phyloP scores from a whole-genome alignment of 2,888 invertebrate species.

The Cephus pulcher region DNA sequence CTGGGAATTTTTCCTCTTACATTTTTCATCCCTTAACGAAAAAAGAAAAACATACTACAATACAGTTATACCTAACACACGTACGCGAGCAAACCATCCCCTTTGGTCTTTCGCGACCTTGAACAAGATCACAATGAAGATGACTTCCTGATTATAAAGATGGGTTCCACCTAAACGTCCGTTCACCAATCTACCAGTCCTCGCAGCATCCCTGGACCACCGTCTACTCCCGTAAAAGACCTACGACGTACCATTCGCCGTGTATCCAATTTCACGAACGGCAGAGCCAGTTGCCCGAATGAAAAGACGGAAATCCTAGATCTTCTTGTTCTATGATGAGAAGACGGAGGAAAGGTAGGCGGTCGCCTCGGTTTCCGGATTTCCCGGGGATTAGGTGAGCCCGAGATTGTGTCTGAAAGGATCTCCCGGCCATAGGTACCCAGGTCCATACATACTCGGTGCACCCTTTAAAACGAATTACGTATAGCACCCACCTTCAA shows the following conservation, averaged over 20 bases:
- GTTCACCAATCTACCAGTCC: background rate
- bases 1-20: background rate
- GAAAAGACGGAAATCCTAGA: slow-evolving; percentile 7
- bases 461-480: background rate
- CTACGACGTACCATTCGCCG: slow-evolving; percentile 11
- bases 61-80: too few species aligned
- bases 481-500: background rate
- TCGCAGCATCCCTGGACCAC: background rate
- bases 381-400: slow-evolving; percentile 18
- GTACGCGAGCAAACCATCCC: too few species aligned
- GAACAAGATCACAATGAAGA: background rate
- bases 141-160: background rate
- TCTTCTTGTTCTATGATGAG: slow-evolving; percentile 9
- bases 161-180: background rate
- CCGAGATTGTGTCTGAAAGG: slow-evolving; percentile 19
- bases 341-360: slow-evolving; percentile 11
- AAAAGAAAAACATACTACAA: too few species aligned
- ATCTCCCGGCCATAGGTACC: slow-evolving; percentile 2
- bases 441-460: background rate
- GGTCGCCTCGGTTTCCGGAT: slow-evolving; percentile 12
- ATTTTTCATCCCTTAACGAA: background rate
- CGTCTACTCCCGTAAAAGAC: background rate
- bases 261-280: slow-evolving; percentile 10
- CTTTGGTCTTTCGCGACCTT: background rate
- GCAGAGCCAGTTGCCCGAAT: background rate